Conservation (phyloP, 1,140 invertebrate genomes). For the Ephestia elutella region DNA sequence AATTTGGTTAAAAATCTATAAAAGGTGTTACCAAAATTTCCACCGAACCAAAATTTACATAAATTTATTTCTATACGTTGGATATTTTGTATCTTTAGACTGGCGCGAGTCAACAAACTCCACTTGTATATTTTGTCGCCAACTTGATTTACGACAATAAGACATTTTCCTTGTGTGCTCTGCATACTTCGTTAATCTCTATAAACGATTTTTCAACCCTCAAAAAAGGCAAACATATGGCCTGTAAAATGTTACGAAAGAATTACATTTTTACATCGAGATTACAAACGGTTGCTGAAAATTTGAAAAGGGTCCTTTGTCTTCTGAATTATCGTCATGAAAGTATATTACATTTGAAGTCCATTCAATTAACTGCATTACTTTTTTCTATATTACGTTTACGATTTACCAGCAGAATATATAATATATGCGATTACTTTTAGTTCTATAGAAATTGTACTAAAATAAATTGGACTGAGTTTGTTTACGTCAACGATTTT, state of each 20-base stretch:
- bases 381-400: too few species aligned
- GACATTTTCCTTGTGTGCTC: constrained; percentile 6
- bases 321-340: not conserved
- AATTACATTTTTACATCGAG: not conserved
- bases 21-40: too few species aligned
- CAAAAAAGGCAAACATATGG: not conserved
- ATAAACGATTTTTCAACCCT: constrained; percentile 2
- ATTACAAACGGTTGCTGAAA: not conserved
- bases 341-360: too few species aligned
- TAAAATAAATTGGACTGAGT: too few species aligned
- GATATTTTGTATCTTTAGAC: not conserved
- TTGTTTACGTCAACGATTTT: too few species aligned
- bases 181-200: constrained; percentile 3
- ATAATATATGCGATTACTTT: too few species aligned
- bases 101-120: constrained; percentile 7
- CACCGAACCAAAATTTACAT: too few species aligned
- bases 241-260: not conserved
- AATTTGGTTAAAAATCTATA: too few species aligned
- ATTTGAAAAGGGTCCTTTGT: not conserved
- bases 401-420: too few species aligned
- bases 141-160: constrained; percentile 13
- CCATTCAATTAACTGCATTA: too few species aligned
- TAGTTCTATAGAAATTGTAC: too few species aligned
- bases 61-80: not conserved
- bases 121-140: constrained; percentile 12